Percentiles rank a stretch among this genome's conserved stretches.
Conservation (phyloP, 1,140 invertebrate species). For the Teleopsis dalmanni region DNA sequence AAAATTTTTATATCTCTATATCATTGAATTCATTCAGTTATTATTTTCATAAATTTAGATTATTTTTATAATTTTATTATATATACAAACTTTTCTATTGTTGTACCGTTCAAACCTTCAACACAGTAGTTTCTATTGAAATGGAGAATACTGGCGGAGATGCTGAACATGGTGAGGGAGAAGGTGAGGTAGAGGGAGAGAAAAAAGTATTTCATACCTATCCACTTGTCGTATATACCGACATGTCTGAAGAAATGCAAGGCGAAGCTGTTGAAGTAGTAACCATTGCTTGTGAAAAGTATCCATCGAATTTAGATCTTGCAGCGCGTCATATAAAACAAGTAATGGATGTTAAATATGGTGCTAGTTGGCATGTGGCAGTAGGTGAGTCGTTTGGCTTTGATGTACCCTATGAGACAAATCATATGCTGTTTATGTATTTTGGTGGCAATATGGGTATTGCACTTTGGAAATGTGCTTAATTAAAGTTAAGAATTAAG, state of each 20-base stretch:
- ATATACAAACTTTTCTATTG: no score
- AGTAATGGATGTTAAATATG: background rate
- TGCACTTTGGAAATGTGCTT: no score
- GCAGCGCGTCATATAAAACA: background rate
- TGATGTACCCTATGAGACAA: background rate
- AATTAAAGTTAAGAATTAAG: no score
- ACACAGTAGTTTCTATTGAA: background rate
- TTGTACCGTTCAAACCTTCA: background rate
- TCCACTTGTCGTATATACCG: no score
- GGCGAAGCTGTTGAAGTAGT: no score
- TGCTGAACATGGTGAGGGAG: background rate
- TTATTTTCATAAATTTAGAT: background rate
- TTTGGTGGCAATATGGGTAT: no score
- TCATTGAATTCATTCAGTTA: no score
- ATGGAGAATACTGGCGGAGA: background rate
- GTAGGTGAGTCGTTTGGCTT: no score
- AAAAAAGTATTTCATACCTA: no score
- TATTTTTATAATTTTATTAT: background rate
- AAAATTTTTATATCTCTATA: constrained; percentile 18
- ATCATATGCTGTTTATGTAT: background rate
- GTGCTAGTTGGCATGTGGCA: no score
- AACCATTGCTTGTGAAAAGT: background rate
- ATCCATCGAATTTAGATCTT: background rate
- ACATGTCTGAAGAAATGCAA: no score
- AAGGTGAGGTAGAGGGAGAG: no score